phyloP scores from a whole-genome alignment of 2,797 vertebrate species.

The Hemibagrus guttatus region DNA sequence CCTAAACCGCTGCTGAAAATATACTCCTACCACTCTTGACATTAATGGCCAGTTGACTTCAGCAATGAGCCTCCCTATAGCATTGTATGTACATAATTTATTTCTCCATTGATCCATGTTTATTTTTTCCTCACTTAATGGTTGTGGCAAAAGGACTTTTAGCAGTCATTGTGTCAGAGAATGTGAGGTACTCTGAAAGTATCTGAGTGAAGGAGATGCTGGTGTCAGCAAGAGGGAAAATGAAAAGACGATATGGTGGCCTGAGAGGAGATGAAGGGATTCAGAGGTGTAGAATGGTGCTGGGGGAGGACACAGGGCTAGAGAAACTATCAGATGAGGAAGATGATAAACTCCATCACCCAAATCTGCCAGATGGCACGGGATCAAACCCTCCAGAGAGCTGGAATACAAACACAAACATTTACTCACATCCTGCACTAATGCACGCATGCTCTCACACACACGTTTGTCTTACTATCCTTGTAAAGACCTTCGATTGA shows the following conservation, averaged over 20 bases:
- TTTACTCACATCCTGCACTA: constrained; percentile 51
- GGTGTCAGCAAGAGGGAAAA: constrained; percentile 35
- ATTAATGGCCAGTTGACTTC: constrained; percentile 28
- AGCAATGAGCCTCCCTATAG: constrained; percentile 8
- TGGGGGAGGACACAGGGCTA: constrained; percentile 49
- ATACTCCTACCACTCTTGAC: constrained; percentile 30
- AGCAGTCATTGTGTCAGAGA: constrained; percentile 19
- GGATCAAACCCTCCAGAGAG: constrained; percentile 71
- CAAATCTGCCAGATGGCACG: constrained; percentile 73
- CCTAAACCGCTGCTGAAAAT: constrained; percentile 41
- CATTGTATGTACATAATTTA: constrained; percentile 27
- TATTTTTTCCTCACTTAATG: constrained; percentile 23
- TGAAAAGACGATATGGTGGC: neutral
- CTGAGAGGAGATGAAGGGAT: constrained; percentile 9
- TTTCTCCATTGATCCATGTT: constrained; percentile 20
- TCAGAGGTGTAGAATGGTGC: constrained; percentile 33
- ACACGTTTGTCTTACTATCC: constrained; percentile 7
- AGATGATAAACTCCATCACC: constrained; percentile 63
- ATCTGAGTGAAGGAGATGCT: constrained; percentile 26
- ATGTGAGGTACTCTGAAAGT: constrained; percentile 17
- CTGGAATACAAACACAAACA: constrained; percentile 58
- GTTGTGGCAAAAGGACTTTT: constrained; percentile 21
- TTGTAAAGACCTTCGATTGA: constrained; percentile 6
- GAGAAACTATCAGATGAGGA: constrained; percentile 67
- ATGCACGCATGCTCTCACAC: constrained; percentile 40